Evolutionary conservation across 2,888 invertebrate species (phyloP), one percentile per base, ranked within the genome.

Genomic region (Carterocephalus palaemon): DNA sequence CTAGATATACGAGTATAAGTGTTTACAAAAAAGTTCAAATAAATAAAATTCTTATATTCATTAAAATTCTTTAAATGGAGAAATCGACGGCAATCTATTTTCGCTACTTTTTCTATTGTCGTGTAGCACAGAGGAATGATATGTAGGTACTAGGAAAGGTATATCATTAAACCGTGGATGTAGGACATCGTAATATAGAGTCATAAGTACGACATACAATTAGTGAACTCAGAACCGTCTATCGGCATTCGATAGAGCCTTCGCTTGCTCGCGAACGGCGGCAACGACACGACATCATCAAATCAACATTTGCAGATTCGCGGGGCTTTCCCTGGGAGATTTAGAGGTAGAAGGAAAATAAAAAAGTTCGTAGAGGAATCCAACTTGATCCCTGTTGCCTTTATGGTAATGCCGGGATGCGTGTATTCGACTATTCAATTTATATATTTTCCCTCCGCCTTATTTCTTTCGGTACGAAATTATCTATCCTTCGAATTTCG

Each of bases 231-330:
- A 4, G 13, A 7, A 28, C 13, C 4, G 13, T 1, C n/a, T n/a
- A n/a, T n/a, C 13, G 15, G 4, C 10, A 26, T 12, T 13, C 13
- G 2, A 28, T 28, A 15, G 7, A 47, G 39, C 4, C n/a, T n/a
- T n/a, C n/a, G n/a, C n/a, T n/a, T n/a, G n/a, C n/a, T n/a, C 24
- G 38, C 34, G 39, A 40, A 37, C 31, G 23, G 40, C 51, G 46
- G 39, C 42, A 36, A 45, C 48, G 54, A 49, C 54, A 46, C 64
- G 69, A 72, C 76, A 86, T 87, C 86, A 87, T 87, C 87, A 87
- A 87, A 87, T 87, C 86, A 87, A 81, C 86, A 87, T 87, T 86
- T 86, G 85, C 86, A 87, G 87, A 88, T 87, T 87, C 82, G 77
- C 87, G 83, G 74, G 81, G 84, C 83, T 85, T 85, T 85, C 75